Percentiles rank a stretch among this genome's conserved stretches.
These are phyloP conservation scores for Leucozona laternaria DNA, from an alignment of 2,888 invertebrate species.

Conservation along the genomic window DNA sequence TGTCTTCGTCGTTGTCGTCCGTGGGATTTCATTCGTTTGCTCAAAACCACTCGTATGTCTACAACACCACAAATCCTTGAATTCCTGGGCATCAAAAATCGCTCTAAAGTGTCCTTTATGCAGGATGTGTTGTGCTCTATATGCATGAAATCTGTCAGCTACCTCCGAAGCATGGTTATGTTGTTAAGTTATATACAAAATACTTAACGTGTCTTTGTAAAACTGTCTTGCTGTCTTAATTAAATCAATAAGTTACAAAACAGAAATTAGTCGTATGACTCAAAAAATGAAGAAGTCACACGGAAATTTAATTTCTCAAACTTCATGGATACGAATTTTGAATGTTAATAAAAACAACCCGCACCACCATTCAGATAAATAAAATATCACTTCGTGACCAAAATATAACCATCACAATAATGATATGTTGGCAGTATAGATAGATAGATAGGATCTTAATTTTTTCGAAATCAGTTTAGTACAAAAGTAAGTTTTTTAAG, in stretches of 20 bases:
- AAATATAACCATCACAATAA: no score
- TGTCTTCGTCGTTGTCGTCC: background rate
- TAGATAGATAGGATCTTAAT: no score
- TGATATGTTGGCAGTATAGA: no score
- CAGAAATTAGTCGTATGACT: background rate
- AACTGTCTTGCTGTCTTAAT: background rate
- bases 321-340: background rate
- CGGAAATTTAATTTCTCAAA: background rate
- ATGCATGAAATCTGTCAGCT: background rate
- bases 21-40: background rate
- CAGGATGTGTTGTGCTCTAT: background rate
- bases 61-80: constrained; percentile 4
- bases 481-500: no score
- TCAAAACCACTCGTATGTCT: background rate
- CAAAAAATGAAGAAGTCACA: background rate
- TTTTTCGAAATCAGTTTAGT: no score
- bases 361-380: background rate
- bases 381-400: background rate
- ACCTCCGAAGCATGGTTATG: background rate
- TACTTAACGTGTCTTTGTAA: constrained; percentile 3
- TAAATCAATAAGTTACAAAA: constrained; percentile 6
- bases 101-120: background rate
- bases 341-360: no score
- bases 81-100: constrained; percentile 7
- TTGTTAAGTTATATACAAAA: no score